Evolutionary conservation across 2,888 invertebrate species (phyloP).

Genomic region (Acrobasis consociella): DNA sequence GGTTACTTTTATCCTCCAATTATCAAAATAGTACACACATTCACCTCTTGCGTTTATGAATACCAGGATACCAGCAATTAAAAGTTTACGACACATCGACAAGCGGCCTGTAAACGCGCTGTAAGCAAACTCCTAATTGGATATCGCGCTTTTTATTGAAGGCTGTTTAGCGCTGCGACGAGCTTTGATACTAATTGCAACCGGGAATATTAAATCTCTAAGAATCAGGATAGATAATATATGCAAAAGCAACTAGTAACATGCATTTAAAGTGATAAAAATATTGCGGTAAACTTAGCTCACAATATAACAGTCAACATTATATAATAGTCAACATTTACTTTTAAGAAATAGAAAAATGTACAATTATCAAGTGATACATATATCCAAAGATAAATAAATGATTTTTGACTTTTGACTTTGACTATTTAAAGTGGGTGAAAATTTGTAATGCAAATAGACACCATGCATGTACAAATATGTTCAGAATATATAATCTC

Average conservation of each 20-base stretch:
- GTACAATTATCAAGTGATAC: too few relatives aligned
- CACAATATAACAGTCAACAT: too few relatives aligned
- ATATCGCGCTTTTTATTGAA: slow-evolving; percentile 17
- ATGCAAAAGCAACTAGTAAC: not conserved
- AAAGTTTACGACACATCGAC: slow-evolving; percentile 25
- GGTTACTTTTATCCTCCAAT: not conserved
- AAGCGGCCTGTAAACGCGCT: slow-evolving; percentile 20
- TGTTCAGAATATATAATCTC: too few relatives aligned
- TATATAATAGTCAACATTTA: too few relatives aligned
- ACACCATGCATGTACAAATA: too few relatives aligned
- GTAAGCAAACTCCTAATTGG: slow-evolving; percentile 23
- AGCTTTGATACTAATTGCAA: slow-evolving; percentile 18
- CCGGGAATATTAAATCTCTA: slow-evolving; percentile 2
- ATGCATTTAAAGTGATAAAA: too few relatives aligned
- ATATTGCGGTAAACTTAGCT: too few relatives aligned
- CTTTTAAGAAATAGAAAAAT: too few relatives aligned
- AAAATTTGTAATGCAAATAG: too few relatives aligned
- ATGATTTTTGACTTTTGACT: too few relatives aligned
- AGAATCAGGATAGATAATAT: not conserved
- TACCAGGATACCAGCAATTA: slow-evolving; percentile 23
- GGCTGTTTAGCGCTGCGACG: slow-evolving; percentile 7
- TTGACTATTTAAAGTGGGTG: too few relatives aligned
- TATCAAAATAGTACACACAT: not conserved
- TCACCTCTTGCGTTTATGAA: not conserved
- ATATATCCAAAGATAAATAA: too few relatives aligned